phyloP scores from a whole-genome alignment of 1,140 invertebrate species.

The Aphis craccivora region DNA sequence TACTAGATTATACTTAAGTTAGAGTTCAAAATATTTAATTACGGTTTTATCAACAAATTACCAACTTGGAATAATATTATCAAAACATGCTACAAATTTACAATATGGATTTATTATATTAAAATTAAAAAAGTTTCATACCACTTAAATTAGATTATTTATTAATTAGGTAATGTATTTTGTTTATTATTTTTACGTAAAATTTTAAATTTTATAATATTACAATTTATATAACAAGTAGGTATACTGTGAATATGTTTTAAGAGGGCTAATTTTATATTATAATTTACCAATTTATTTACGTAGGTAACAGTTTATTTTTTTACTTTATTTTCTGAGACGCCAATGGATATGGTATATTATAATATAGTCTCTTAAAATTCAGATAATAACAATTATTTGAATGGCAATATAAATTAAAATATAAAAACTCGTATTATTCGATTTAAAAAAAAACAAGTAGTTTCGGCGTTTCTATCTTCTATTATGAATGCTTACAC shows the following conservation, averaged over 20 bases:
- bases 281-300: no score
- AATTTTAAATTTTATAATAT: neutral
- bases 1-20: neutral
- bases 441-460: neutral
- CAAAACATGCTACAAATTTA: neutral
- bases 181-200: neutral
- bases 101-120: neutral
- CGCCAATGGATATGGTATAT: neutral
- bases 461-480: neutral
- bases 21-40: neutral
- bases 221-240: no score
- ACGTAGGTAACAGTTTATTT: neutral
- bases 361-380: neutral
- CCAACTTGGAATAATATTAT: neutral
- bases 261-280: no score
- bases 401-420: neutral
- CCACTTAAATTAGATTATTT: neutral
- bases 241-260: no score
- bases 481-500: neutral
- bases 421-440: neutral
- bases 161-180: neutral
- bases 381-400: neutral
- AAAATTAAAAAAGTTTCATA: neutral
- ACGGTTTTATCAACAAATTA: neutral
- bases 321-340: neutral